A percentile compares a stretch with the other conserved stretches of the same genome.
These are phyloP conservation scores for Ctenopoma kingsleyae DNA, from an alignment of 2,797 vertebrate species.

Conservation along the genomic window DNA sequence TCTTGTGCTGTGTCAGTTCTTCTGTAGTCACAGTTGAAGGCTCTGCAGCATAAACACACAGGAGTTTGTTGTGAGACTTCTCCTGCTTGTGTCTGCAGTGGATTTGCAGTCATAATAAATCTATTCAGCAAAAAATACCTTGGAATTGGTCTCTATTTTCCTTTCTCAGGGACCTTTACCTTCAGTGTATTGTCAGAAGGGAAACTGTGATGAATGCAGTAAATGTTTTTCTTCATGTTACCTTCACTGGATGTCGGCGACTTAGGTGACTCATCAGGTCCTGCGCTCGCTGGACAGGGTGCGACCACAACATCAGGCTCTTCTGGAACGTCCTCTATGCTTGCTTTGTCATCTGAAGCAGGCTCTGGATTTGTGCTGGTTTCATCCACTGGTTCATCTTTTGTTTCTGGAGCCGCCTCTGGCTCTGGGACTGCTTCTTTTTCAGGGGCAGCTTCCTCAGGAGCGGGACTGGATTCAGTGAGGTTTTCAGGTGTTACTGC, in stretches of 20 bases:
- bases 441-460: slow-evolving; percentile 42
- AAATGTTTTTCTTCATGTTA: slow-evolving; percentile 34
- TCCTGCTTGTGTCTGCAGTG: slow-evolving; percentile 2
- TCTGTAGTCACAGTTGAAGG: slow-evolving; percentile 85
- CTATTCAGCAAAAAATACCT: slow-evolving; percentile 5
- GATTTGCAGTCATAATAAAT: slow-evolving; percentile 21
- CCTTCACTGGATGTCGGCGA: slow-evolving; percentile 29
- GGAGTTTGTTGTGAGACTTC: slow-evolving; percentile 5
- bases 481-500: slow-evolving; percentile 29
- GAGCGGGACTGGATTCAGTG: slow-evolving; percentile 22
- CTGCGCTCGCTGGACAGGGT: slow-evolving; percentile 23
- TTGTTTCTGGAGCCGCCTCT: slow-evolving; percentile 38
- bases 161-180: neutral
- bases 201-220: slow-evolving; percentile 13
- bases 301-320: slow-evolving; percentile 4
- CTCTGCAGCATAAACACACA: slow-evolving; percentile 77
- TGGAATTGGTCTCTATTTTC: slow-evolving; percentile 15
- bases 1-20: slow-evolving; percentile 92
- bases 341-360: slow-evolving; percentile 37
- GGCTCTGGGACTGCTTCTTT: slow-evolving; percentile 31
- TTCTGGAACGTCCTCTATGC: neutral
- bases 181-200: slow-evolving; percentile 7
- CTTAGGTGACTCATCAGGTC: slow-evolving; percentile 52
- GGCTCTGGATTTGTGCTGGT: slow-evolving; percentile 40
- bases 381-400: slow-evolving; percentile 32